Percentiles rank a stretch among this genome's conserved stretches.
Conservation (phyloP, 2,888 invertebrate species). For the Cybosia mesomella region DNA sequence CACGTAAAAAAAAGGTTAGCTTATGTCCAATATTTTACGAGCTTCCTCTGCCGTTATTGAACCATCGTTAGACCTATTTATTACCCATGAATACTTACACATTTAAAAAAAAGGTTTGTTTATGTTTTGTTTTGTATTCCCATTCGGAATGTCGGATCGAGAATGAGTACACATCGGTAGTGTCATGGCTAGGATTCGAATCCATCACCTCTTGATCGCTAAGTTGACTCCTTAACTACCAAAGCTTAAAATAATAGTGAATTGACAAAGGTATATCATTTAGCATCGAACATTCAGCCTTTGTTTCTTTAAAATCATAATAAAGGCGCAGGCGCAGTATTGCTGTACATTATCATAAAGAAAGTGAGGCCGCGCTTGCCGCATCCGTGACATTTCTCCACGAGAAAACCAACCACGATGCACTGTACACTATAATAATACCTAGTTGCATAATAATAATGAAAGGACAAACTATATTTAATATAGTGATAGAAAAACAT, state of each 20-base stretch:
- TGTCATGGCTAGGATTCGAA: no score
- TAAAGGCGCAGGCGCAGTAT: constrained; percentile 34
- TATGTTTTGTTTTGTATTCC: no score
- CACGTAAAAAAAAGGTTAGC: no score
- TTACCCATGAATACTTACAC: neutral
- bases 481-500: no score
- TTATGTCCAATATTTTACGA: neutral
- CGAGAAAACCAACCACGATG: constrained; percentile 46
- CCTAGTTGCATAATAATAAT: neutral
- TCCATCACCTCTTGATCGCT: no score
- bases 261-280: neutral
- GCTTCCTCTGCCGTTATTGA: neutral
- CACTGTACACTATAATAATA: constrained; percentile 53
- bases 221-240: no score
- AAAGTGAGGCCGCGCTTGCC: constrained; percentile 65
- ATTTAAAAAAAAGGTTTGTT: no score
- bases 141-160: no score
- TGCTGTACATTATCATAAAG: constrained; percentile 73
- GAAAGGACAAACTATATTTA: no score
- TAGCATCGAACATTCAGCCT: neutral
- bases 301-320: constrained; percentile 13
- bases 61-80: neutral
- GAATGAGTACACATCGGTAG: no score
- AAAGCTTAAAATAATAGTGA: neutral
- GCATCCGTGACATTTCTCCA: constrained; percentile 40